phyloP scores from a whole-genome alignment of 2,888 invertebrate genomes.

The Philaethria dido region DNA sequence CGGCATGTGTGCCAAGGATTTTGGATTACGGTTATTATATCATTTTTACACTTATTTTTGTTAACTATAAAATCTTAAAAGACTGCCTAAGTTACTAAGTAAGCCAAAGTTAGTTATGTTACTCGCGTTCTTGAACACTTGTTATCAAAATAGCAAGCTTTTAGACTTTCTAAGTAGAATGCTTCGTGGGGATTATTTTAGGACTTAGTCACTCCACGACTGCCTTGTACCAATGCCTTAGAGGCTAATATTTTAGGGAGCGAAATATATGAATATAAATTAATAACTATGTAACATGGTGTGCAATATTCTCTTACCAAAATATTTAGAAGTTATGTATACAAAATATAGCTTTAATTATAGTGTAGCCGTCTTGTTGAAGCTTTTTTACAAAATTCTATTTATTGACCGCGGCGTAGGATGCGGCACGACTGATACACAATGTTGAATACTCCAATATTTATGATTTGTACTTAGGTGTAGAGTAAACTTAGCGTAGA shows the following conservation, averaged over 20 bases:
- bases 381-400: slow-evolving; percentile 82
- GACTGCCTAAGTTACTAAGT: slow-evolving; percentile 39
- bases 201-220: slow-evolving; percentile 42
- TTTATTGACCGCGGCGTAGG: slow-evolving; percentile 78
- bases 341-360: slow-evolving; percentile 81
- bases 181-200: slow-evolving; percentile 40
- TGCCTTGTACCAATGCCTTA: slow-evolving; percentile 64
- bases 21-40: slow-evolving; percentile 12
- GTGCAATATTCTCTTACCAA: slow-evolving; percentile 82
- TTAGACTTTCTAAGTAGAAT: slow-evolving; percentile 37
- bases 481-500: slow-evolving; percentile 63
- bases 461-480: slow-evolving; percentile 72
- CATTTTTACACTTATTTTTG: slow-evolving; percentile 21
- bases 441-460: slow-evolving; percentile 79
- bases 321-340: slow-evolving; percentile 80
- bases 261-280: slow-evolving; percentile 54
- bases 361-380: slow-evolving; percentile 82
- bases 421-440: slow-evolving; percentile 78
- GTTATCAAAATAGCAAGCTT: slow-evolving; percentile 36
- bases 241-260: slow-evolving; percentile 57
- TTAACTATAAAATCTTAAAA: slow-evolving; percentile 28
- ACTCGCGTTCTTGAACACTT: slow-evolving; percentile 30
- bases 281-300: slow-evolving; percentile 63
- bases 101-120: slow-evolving; percentile 33
- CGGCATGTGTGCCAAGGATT: slow-evolving; percentile 6